These are phyloP conservation scores for Oryzias javanicus DNA, from an alignment of 2,113 vertebrate species.

Conservation along the genomic window DNA sequence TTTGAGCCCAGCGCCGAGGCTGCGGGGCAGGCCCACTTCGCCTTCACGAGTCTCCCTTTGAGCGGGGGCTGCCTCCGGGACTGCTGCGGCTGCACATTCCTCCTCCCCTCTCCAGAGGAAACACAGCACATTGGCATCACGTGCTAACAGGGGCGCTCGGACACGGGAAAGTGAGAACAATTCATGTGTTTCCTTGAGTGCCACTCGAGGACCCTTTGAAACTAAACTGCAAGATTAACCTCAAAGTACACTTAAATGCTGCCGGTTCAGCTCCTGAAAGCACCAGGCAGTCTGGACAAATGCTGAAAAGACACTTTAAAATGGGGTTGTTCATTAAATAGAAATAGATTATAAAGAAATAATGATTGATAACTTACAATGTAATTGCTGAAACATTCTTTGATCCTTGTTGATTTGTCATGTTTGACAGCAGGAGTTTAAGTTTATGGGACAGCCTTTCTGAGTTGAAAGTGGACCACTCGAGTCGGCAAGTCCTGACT, in stretches of 20 bases:
- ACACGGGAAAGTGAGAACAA: slow-evolving; percentile 23
- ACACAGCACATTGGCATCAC: slow-evolving; percentile 64
- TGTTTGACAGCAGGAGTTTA: too few species aligned
- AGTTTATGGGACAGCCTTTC: background rate
- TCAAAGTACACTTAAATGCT: background rate
- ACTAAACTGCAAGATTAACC: slow-evolving; percentile 15
- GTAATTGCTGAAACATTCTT: too few species aligned
- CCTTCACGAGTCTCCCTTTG: slow-evolving; percentile 49
- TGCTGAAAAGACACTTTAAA: background rate
- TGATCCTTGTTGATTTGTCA: too few species aligned
- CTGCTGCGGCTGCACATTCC: slow-evolving; percentile 58
- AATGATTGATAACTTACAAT: too few species aligned
- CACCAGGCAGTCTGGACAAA: background rate
- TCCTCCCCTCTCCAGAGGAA: slow-evolving; percentile 43
- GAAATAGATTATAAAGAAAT: too few species aligned
- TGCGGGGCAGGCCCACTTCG: slow-evolving; percentile 26
- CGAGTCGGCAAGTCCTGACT: slow-evolving; percentile 51
- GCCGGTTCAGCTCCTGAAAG: background rate
- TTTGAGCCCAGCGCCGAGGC: slow-evolving; percentile 49
- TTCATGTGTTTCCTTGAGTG: slow-evolving; percentile 11
- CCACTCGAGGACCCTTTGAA: slow-evolving; percentile 11
- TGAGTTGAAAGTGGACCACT: slow-evolving; percentile 23
- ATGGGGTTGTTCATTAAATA: too few species aligned
- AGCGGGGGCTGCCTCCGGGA: slow-evolving; percentile 37
- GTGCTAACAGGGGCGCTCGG: slow-evolving; percentile 46